phyloP scores from a whole-genome alignment of 1,140 invertebrate species.

The Aphaenogaster floridana region DNA sequence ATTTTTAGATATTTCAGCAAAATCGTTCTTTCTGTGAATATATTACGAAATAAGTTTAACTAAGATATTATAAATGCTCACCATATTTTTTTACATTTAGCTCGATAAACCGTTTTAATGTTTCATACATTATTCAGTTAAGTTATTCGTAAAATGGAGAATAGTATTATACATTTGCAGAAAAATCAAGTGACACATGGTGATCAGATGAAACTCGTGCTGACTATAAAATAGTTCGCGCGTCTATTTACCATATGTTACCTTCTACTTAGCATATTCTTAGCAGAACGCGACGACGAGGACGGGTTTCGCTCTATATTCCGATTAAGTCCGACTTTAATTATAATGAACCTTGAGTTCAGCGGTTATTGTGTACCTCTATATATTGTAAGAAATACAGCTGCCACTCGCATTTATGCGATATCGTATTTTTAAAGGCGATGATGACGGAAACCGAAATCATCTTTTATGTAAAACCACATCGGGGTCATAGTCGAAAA shows the following conservation, averaged over 20 bases:
- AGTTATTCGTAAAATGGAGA: constrained; percentile 8
- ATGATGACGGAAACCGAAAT: constrained; percentile 39
- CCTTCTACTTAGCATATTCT: constrained; percentile 53
- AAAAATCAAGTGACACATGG: constrained; percentile 60
- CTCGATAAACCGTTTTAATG: not conserved
- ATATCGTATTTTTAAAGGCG: constrained; percentile 54
- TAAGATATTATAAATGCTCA: not conserved
- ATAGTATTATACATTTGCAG: constrained; percentile 26
- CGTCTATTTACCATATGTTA: constrained; percentile 55
- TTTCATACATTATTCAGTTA: not conserved
- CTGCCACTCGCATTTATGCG: constrained; percentile 42
- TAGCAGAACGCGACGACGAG: constrained; percentile 56
- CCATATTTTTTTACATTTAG: not conserved
- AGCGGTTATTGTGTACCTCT: constrained; percentile 65
- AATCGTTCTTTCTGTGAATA: too few relatives aligned
- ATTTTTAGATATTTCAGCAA: too few relatives aligned
- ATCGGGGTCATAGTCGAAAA: not conserved
- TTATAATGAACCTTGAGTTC: constrained; percentile 74
- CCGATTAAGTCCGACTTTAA: constrained; percentile 71
- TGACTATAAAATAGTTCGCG: constrained; percentile 20
- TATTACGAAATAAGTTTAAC: not conserved
- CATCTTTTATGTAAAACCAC: constrained; percentile 40
- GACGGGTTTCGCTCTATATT: constrained; percentile 65
- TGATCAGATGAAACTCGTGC: constrained; percentile 25
- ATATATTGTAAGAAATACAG: constrained; percentile 59